Evolutionary conservation across 37 sponge, comb jelly and placozoan genomes (phyloP).

Genomic region (Axinella damicornis): DNA sequence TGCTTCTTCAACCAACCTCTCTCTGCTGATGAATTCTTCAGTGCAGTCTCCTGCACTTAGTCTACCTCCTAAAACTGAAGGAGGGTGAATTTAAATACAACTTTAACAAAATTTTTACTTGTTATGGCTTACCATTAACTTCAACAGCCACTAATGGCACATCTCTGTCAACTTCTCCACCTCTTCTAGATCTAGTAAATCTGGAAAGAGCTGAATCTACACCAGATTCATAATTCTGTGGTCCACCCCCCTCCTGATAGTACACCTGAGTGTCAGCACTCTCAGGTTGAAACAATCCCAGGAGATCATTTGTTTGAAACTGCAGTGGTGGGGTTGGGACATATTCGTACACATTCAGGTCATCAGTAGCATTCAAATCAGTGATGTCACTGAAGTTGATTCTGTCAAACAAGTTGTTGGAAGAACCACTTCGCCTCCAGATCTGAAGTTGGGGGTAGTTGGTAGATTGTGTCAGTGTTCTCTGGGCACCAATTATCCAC

Average conservation of each 20-base stretch:
- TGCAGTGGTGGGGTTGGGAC: neutral
- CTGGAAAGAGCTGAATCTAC: no score
- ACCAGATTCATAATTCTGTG: neutral
- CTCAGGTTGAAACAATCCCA: neutral
- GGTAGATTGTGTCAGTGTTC: no score
- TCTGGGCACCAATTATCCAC: neutral
- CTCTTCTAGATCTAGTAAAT: no score
- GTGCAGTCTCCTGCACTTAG: no score
- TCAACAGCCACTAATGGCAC: slow-evolving; percentile 9
- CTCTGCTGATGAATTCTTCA: no score
- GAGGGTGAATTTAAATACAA: no score
- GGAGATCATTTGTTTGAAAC: neutral
- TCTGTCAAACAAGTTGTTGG: neutral
- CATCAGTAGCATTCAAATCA: neutral
- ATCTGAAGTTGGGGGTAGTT: slow-evolving; percentile 5
- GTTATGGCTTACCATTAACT: neutral
- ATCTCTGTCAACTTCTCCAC: no score
- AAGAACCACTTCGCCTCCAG: neutral
- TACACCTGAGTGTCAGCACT: neutral
- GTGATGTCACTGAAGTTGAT: neutral
- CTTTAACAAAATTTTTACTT: no score
- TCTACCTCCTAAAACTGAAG: no score
- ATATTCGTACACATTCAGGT: neutral
- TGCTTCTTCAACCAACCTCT: no score
- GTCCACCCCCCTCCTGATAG: slow-evolving; percentile 11